Conservation (phyloP, 2,797 vertebrate species). For the Lacerta viridis region DNA sequence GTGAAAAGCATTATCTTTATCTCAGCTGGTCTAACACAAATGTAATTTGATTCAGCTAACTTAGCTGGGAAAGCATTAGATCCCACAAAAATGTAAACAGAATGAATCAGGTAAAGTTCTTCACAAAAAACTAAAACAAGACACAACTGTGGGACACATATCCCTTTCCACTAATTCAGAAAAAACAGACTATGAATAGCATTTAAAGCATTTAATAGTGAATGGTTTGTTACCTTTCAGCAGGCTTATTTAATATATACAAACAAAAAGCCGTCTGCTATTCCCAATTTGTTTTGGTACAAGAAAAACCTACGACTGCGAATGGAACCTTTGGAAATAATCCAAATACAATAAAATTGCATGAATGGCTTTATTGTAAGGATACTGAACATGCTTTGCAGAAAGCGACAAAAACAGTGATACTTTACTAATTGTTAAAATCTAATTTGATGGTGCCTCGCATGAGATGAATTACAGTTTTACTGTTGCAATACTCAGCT, state of each 20-base stretch:
- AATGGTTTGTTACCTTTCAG: conserved; percentile 12
- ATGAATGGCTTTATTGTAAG: conserved; percentile 27
- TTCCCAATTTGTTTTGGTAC: conserved; percentile 27
- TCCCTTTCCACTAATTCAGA: background rate
- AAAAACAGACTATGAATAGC: background rate
- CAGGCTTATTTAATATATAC: conserved; percentile 9
- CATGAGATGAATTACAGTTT: background rate
- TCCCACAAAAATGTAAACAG: background rate
- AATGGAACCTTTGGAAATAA: conserved; percentile 12
- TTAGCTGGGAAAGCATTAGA: background rate
- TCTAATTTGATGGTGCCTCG: background rate
- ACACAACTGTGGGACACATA: background rate
- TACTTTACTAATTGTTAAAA: conserved; percentile 3
- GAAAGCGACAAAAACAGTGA: conserved; percentile 8
- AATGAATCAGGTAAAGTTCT: background rate
- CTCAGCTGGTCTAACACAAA: background rate
- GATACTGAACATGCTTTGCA: conserved; percentile 4
- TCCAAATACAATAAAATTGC: conserved; percentile 19
- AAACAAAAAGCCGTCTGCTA: conserved; percentile 19
- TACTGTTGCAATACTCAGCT: background rate
- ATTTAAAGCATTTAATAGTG: background rate
- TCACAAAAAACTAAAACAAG: conserved; percentile 13
- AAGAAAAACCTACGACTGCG: conserved; percentile 3
- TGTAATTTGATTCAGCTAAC: background rate
- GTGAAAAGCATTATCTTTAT: too few species aligned